phyloP scores from a whole-genome alignment of 2,888 invertebrate genomes.

The Ectemnius continuus region DNA sequence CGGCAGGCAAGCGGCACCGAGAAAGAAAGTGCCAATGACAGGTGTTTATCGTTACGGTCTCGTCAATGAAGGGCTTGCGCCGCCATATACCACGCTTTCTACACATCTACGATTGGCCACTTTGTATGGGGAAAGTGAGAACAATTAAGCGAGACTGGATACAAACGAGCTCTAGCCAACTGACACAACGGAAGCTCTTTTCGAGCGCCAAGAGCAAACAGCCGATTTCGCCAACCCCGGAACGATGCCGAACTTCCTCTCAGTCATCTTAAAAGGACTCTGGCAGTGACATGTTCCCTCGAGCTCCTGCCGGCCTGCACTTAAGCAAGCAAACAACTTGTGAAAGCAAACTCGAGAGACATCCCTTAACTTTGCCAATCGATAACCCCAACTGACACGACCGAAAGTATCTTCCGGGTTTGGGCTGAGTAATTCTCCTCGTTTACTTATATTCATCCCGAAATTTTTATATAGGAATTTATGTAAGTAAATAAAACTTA shows the following conservation, averaged over 20 bases:
- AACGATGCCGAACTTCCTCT: background rate
- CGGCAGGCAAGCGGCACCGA: background rate
- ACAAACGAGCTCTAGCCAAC: too few species aligned
- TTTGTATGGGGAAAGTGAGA: too few species aligned
- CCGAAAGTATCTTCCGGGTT: conserved; percentile 1
- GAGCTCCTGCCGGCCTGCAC: conserved; percentile 16
- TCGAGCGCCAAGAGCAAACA: background rate
- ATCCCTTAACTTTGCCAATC: conserved; percentile 20
- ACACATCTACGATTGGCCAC: background rate
- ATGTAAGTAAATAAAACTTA: too few species aligned
- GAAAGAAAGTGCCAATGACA: conserved; percentile 4
- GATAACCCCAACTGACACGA: conserved; percentile 25
- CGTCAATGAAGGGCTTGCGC: conserved; percentile 2
- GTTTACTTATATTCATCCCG: too few species aligned
- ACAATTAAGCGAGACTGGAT: too few species aligned
- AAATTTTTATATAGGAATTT: too few species aligned
- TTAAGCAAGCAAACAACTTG: conserved; percentile 28
- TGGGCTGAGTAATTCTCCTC: too few species aligned
- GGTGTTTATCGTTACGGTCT: background rate
- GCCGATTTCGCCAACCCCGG: too few species aligned
- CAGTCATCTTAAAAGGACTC: conserved; percentile 17
- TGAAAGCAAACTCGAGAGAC: conserved; percentile 1
- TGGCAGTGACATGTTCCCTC: conserved; percentile 5
- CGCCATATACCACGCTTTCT: background rate
- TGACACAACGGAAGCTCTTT: too few species aligned